A percentile compares a stretch with the other conserved stretches of the same genome.
Evolutionary conservation across 2,797 vertebrate genomes (phyloP).

Genomic region (Esox masquinongy): DNA sequence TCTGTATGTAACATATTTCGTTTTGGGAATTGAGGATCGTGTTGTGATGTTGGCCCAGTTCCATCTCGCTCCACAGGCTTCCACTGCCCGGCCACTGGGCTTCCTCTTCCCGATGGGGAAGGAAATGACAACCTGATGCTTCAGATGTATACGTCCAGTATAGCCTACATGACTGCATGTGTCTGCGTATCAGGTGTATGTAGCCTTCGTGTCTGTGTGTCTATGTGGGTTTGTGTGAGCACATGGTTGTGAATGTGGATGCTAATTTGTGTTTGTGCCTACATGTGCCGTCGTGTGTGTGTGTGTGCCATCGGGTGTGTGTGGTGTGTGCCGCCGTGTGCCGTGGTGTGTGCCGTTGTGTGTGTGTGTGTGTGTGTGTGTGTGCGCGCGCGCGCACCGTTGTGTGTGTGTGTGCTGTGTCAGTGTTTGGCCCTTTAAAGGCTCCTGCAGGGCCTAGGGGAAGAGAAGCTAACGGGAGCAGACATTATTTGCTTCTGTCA

Average conservation of each 20-base stretch:
- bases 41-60: no score
- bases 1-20: no score
- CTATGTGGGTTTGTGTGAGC: background rate
- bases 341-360: slow-evolving; percentile 4
- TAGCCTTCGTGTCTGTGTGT: background rate
- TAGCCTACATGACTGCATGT: no score
- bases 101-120: no score
- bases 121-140: no score
- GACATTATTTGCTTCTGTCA: slow-evolving; percentile 85
- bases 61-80: no score
- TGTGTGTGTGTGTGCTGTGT: slow-evolving; percentile 26
- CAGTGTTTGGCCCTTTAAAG: slow-evolving; percentile 76
- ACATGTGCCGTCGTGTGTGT: background rate
- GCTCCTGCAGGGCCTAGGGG: slow-evolving; percentile 70
- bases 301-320: background rate
- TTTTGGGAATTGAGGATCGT: no score
- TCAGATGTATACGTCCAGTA: no score
- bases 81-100: no score
- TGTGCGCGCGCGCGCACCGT: no score
- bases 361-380: background rate
- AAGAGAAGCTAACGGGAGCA: slow-evolving; percentile 77
- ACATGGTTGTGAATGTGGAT: background rate
- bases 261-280: background rate
- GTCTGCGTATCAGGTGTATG: background rate
- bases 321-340: background rate